Evolutionary conservation across 1,140 invertebrate genomes (phyloP).

Genomic region (Hylyphantes graminicola): DNA sequence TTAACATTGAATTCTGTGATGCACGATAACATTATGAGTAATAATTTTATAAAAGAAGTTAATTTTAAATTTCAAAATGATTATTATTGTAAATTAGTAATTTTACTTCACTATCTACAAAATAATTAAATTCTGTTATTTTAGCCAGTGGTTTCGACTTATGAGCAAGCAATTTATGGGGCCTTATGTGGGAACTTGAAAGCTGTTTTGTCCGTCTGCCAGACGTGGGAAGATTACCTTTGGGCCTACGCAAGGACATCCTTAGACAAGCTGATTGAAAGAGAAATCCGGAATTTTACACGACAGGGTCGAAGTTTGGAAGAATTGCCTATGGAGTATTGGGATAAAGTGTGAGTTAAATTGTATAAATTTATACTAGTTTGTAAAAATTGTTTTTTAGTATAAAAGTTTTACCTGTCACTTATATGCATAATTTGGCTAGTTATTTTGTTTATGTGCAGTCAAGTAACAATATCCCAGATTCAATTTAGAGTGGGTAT

Average conservation of each 20-base stretch:
- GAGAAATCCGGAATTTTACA: conserved; percentile 73
- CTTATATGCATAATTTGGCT: no score
- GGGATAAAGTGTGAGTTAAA: conserved; percentile 76
- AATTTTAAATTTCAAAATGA: neutral
- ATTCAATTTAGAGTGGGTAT: no score
- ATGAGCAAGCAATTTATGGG: conserved; percentile 76
- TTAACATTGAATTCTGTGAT: no score
- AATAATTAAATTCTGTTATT: conserved; percentile 41
- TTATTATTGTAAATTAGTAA: neutral
- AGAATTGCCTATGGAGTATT: conserved; percentile 80
- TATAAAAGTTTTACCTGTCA: no score
- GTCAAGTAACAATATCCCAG: no score
- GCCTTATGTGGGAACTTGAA: conserved; percentile 85
- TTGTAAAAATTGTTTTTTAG: no score
- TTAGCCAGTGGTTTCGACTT: conserved; percentile 67
- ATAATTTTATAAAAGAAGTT: neutral
- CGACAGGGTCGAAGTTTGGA: conserved; percentile 65
- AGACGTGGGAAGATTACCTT: conserved; percentile 87
- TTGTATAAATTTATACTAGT: neutral
- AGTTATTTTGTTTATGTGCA: no score
- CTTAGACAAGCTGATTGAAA: conserved; percentile 86
- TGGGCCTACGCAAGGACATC: conserved; percentile 88
- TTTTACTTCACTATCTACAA: no score
- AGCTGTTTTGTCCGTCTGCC: conserved; percentile 78
- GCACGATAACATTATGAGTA: neutral